These are phyloP conservation scores for Ctenopoma multispine DNA, from an alignment of 2,797 vertebrate species.

Conservation along the genomic window DNA sequence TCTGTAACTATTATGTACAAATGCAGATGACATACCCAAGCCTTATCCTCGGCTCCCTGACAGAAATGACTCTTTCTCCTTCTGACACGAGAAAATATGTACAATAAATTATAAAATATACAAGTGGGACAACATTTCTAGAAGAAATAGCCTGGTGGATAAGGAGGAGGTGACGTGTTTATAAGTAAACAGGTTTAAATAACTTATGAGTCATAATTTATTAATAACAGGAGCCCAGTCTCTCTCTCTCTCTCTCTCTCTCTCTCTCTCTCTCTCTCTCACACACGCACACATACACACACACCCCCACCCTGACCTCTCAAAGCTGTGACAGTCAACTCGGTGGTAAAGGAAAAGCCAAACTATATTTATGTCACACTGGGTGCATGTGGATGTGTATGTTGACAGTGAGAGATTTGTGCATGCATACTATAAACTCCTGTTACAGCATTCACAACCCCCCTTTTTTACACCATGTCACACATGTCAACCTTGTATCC, in stretches of 20 bases:
- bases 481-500: slow-evolving; percentile 32
- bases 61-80: slow-evolving; percentile 7
- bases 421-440: slow-evolving; percentile 28
- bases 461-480: slow-evolving; percentile 26
- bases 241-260: not conserved
- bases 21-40: not conserved
- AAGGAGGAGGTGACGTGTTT: slow-evolving; percentile 52
- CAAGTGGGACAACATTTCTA: not conserved
- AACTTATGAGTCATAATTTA: slow-evolving; percentile 77
- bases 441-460: slow-evolving; percentile 16
- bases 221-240: slow-evolving; percentile 62
- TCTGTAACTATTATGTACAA: not conserved
- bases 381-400: slow-evolving; percentile 9
- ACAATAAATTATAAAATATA: slow-evolving; percentile 4
- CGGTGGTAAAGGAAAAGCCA: slow-evolving; percentile 48
- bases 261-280: not conserved
- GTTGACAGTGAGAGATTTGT: slow-evolving; percentile 20
- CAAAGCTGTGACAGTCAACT: slow-evolving; percentile 50
- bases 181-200: slow-evolving; percentile 74
- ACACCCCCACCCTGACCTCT: slow-evolving; percentile 58
- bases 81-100: not conserved
- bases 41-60: not conserved
- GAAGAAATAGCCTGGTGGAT: slow-evolving; percentile 18
- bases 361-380: slow-evolving; percentile 62
- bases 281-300: slow-evolving; percentile 13